phyloP scores from a whole-genome alignment of 2,888 invertebrate genomes.

The Caenorhabditis sinica region DNA sequence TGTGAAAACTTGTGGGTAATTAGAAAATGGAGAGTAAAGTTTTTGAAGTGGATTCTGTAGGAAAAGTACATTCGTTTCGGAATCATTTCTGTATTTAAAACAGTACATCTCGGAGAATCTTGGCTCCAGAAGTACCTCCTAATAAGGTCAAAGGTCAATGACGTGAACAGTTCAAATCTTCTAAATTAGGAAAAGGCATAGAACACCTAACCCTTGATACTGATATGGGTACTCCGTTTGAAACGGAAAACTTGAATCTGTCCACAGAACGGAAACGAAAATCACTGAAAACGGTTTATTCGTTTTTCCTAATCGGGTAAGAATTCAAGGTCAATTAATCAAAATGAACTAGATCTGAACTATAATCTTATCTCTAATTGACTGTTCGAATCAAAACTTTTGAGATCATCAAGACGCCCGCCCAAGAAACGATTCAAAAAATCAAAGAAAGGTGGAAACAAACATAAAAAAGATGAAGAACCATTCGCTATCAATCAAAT shows the following conservation, averaged over 20 bases:
- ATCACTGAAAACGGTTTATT: slow-evolving; percentile 5
- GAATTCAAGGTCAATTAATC: slow-evolving; percentile 31
- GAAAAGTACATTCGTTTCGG: neutral
- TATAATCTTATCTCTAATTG: neutral
- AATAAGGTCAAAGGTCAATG: neutral
- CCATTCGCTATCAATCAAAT: slow-evolving; percentile 40
- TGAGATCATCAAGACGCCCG: no score
- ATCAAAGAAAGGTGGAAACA: slow-evolving; percentile 2
- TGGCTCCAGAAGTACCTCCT: no score
- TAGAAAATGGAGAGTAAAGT: neutral
- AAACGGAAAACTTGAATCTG: neutral
- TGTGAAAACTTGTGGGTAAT: neutral
- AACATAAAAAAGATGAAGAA: slow-evolving; percentile 15
- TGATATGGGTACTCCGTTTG: neutral
- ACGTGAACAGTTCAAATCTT: neutral
- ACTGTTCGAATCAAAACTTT: no score
- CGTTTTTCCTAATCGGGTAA: slow-evolving; percentile 2
- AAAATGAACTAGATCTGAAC: slow-evolving; percentile 19
- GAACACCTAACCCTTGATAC: neutral
- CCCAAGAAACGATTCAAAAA: slow-evolving; percentile 7
- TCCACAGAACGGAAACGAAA: slow-evolving; percentile 21
- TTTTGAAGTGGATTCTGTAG: slow-evolving; percentile 2
- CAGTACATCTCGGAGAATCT: no score
- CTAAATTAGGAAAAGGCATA: neutral
- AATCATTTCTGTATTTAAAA: no score